phyloP scores from a whole-genome alignment of 2,113 vertebrate species.

The Miniopterus natalensis region DNA sequence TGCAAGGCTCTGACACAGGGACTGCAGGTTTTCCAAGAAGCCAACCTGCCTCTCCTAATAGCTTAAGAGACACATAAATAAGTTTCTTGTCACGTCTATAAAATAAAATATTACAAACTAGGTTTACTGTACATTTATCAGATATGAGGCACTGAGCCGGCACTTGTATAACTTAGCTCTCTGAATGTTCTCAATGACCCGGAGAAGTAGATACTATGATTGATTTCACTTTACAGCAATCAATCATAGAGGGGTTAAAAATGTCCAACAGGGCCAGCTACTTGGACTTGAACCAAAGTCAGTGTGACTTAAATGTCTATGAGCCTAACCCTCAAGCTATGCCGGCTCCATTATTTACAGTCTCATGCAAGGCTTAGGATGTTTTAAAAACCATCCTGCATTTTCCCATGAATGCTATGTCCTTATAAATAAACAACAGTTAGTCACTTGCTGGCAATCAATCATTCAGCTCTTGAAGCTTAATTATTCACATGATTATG shows the following conservation, averaged over 20 bases:
- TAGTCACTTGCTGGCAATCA: slow-evolving; percentile 60
- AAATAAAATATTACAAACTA: background rate
- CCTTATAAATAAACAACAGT: slow-evolving; percentile 65
- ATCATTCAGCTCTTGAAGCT: slow-evolving; percentile 29
- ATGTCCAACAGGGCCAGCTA: background rate
- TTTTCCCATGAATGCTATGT: slow-evolving; percentile 20
- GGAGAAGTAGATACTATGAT: background rate
- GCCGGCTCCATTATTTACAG: background rate
- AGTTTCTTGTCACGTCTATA: slow-evolving; percentile 1
- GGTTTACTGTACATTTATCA: slow-evolving; percentile 30
- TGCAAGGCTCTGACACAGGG: background rate
- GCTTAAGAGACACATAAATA: background rate
- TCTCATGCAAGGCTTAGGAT: background rate
- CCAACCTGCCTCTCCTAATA: background rate
- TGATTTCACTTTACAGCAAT: background rate
- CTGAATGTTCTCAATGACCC: background rate
- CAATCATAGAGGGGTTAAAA: background rate
- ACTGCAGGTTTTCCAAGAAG: background rate
- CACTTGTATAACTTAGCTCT: background rate
- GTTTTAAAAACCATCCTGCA: background rate
- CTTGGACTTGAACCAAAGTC: background rate
- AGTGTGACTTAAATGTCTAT: background rate
- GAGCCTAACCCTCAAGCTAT: background rate
- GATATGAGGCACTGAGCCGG: background rate
- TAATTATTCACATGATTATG: slow-evolving; percentile 61